Evolutionary conservation across 2,113 vertebrate genomes (phyloP).

Genomic region (Chlorodrepanis virens): DNA sequence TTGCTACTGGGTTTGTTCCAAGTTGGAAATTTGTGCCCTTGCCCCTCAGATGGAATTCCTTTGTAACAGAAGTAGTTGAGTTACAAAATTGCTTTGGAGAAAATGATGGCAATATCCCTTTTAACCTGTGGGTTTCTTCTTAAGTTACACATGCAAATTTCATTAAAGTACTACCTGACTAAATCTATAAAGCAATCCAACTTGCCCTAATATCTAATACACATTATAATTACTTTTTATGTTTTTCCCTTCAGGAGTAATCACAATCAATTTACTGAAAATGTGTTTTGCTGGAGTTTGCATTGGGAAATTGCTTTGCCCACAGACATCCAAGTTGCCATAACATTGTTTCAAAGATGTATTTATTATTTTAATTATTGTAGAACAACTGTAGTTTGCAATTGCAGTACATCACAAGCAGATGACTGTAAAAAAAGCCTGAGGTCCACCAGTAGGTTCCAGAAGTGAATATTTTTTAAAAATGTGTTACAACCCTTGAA

Average conservation of each 20-base stretch:
- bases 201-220: conserved; percentile 38
- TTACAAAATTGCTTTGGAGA: background rate
- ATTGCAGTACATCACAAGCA: background rate
- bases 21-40: background rate
- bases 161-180: background rate
- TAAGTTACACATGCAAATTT: background rate
- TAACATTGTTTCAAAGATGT: conserved; percentile 10
- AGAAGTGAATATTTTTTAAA: background rate
- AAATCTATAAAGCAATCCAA: conserved; percentile 54
- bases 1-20: background rate
- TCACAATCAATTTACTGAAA: conserved; percentile 60
- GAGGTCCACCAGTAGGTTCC: background rate
- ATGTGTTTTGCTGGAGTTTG: conserved; percentile 7
- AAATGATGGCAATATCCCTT: background rate
- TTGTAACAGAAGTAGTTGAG: background rate
- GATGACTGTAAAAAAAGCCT: background rate
- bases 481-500: background rate
- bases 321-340: conserved; percentile 5
- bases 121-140: background rate
- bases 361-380: background rate
- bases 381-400: conserved; percentile 3
- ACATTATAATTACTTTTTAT: conserved; percentile 52
- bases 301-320: background rate
- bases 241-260: conserved; percentile 22
- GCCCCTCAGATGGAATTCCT: background rate